phyloP scores from a whole-genome alignment of 2,888 invertebrate genomes.

The Cantharis lateralis region DNA sequence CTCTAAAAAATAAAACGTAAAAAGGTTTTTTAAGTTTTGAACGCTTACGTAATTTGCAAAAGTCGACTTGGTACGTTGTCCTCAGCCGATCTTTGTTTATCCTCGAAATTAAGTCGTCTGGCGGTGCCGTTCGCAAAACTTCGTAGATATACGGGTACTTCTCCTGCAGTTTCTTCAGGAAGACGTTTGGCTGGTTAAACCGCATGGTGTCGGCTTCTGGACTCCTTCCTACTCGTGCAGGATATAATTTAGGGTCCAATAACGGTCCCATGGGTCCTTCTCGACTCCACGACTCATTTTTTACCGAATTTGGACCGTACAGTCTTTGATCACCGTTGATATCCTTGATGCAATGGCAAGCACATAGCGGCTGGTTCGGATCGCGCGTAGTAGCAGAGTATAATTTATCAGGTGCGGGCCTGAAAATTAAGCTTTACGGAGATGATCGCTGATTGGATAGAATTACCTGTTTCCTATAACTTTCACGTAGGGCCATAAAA shows the following conservation, averaged over 20 bases:
- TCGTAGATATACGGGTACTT: constrained; percentile 70
- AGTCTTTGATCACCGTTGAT: constrained; percentile 27
- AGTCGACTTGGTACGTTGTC: constrained; percentile 68
- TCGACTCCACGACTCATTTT: constrained; percentile 54
- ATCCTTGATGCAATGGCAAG: constrained; percentile 43
- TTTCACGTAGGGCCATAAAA: constrained; percentile 63
- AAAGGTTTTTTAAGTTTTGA: background rate
- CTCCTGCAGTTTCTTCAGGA: constrained; percentile 65
- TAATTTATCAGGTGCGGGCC: constrained; percentile 57
- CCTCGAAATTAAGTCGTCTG: constrained; percentile 62
- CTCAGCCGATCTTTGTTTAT: constrained; percentile 66
- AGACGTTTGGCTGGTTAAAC: constrained; percentile 65
- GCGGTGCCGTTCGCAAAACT: constrained; percentile 63
- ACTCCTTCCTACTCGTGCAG: constrained; percentile 61
- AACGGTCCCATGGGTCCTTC: constrained; percentile 65
- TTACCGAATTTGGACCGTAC: constrained; percentile 43
- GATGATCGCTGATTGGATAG: constrained; percentile 51
- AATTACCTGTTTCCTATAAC: constrained; percentile 49
- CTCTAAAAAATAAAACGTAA: constrained; percentile 38
- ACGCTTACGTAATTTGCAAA: constrained; percentile 55
- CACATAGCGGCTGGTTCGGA: constrained; percentile 43
- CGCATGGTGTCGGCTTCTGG: constrained; percentile 62
- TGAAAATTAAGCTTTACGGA: background rate
- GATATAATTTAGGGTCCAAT: constrained; percentile 66
- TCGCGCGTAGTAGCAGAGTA: constrained; percentile 57